Evolutionary conservation across 2,888 invertebrate species (phyloP).

Genomic region (Mythimna lalbum): DNA sequence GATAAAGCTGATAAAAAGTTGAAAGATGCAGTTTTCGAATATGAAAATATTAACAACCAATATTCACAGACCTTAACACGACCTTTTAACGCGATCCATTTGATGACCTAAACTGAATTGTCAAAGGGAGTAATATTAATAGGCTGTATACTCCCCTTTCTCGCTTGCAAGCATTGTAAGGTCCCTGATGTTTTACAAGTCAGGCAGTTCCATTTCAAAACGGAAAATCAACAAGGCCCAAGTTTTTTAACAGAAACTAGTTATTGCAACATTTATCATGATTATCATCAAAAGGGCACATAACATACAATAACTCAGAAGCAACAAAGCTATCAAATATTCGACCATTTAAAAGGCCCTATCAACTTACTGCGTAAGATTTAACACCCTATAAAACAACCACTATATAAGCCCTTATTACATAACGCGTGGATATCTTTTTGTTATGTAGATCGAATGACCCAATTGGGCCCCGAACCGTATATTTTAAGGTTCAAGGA

Average conservation of each 20-base stretch:
- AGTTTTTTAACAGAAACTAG: conserved; percentile 29
- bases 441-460: conserved; percentile 73
- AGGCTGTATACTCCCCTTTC: too few relatives aligned
- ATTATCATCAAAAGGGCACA: conserved; percentile 26
- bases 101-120: too few relatives aligned
- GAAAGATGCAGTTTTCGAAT: neutral
- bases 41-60: neutral
- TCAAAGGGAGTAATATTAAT: too few relatives aligned
- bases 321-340: conserved; percentile 42
- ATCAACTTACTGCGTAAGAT: conserved; percentile 43
- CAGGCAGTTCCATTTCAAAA: neutral
- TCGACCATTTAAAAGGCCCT: conserved; percentile 48
- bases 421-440: conserved; percentile 62
- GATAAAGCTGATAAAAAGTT: too few relatives aligned
- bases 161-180: too few relatives aligned
- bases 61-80: too few relatives aligned
- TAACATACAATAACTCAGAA: conserved; percentile 26
- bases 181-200: neutral
- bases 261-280: conserved; percentile 29
- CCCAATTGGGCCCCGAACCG: conserved; percentile 52
- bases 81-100: too few relatives aligned
- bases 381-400: conserved; percentile 53
- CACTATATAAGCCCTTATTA: conserved; percentile 58
- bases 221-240: neutral
- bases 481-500: conserved; percentile 62